phyloP scores from a whole-genome alignment of 2,888 invertebrate genomes.

The Synergus laeviventris region DNA sequence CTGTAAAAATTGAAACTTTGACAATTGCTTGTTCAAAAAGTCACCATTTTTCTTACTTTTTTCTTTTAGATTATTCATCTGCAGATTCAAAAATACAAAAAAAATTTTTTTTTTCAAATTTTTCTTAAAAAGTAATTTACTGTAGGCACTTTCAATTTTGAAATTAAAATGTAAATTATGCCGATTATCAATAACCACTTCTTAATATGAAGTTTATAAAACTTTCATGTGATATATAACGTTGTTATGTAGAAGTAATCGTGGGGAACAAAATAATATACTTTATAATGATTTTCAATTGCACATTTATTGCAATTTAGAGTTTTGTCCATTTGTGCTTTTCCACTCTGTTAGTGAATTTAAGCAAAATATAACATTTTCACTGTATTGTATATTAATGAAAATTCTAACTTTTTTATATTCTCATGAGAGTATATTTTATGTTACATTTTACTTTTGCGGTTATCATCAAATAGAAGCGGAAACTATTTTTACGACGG shows the following conservation, averaged over 20 bases:
- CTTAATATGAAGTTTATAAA: neutral
- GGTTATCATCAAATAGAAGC: too few relatives aligned
- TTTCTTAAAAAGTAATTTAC: too few relatives aligned
- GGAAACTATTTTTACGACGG: too few relatives aligned
- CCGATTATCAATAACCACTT: neutral
- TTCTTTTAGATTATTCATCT: too few relatives aligned
- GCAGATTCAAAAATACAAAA: too few relatives aligned
- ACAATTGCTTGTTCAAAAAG: too few relatives aligned
- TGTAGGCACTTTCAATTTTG: too few relatives aligned
- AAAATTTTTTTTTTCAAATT: too few relatives aligned
- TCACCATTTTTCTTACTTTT: too few relatives aligned
- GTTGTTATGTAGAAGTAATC: neutral
- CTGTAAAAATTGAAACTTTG: too few relatives aligned
- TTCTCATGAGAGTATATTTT: too few relatives aligned
- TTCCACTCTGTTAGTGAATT: neutral
- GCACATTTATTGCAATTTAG: neutral
- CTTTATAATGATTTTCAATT: neutral
- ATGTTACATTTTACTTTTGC: too few relatives aligned
- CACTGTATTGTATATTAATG: neutral
- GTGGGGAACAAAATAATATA: neutral
- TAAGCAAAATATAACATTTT: neutral
- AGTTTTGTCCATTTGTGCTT: neutral
- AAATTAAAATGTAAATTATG: neutral
- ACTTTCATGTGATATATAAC: neutral
- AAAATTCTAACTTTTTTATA: neutral